Evolutionary conservation across 1,140 invertebrate genomes (phyloP), one percentile per base, ranked within the genome.

Genomic region (Magallana ariakensis): DNA sequence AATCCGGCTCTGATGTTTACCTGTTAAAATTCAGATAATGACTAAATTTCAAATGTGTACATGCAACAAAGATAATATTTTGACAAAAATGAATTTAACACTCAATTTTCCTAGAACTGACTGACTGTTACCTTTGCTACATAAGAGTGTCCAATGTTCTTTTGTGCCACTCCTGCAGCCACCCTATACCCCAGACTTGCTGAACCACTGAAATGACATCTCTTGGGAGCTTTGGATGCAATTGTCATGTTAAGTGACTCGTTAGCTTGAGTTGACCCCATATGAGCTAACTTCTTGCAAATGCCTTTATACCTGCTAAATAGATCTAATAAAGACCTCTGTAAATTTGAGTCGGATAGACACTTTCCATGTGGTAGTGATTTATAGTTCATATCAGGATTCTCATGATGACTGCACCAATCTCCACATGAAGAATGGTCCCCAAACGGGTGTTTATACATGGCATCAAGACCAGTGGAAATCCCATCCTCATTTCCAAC

Each of bases 171-270:
- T 54, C 33, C 54, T 33, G 81, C 81, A 11, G 81, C 33, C 11
- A 83, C 81, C 54, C 81, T 10, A 53, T 83, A 56, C 19, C 46
- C 46, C 19, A 11, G 8, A 55, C 81, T 83, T 15, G 8, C 81
- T 54, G 81, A 83, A 19, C 81, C 81, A 46, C 33, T 53, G 81
- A 54, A 83, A 55, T 33, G 46, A 53, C 46, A 33, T 16, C 19
- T 11, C n/a, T 85, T 85, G 16, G 84, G 84, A 54, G 84, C 66
- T 58, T 85, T 85, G 13, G 66, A 22, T 10, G 84, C 54, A 13
- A 85, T n/a, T 13, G 55, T 85, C 15, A 55, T 85, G 66, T 80
- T 80, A 15, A 85, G 33, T 10, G 62, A 75, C 26, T 85, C 66
- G 56, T 85, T 85, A n/a, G 22, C 53, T 46, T 85, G 84, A 11